Percentiles rank a stretch among this genome's conserved stretches.
Conservation (phyloP, 2,113 vertebrate genomes). For the Alethe castanea region DNA sequence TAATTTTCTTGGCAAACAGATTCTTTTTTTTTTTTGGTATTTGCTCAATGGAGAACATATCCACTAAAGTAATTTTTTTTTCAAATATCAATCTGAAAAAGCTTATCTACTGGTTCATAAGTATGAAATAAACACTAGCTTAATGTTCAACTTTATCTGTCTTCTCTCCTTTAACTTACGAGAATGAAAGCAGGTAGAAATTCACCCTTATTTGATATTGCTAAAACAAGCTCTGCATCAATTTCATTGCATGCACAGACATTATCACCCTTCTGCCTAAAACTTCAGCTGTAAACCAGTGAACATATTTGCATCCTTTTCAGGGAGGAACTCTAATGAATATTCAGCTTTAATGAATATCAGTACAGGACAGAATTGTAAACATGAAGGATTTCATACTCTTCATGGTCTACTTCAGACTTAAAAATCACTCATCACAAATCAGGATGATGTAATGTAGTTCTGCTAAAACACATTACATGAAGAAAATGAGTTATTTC, state of each 20-base stretch:
- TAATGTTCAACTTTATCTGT: neutral
- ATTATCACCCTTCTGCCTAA: neutral
- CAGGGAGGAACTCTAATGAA: neutral
- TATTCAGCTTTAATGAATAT: neutral
- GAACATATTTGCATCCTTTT: neutral
- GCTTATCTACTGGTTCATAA: neutral
- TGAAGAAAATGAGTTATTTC: neutral
- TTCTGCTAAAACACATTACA: neutral
- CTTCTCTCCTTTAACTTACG: neutral
- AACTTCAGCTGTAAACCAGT: neutral
- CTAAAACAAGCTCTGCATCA: neutral
- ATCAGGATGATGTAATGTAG: neutral
- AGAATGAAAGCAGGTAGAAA: neutral
- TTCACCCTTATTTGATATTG: neutral
- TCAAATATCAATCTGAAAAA: neutral
- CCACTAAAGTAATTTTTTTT: neutral
- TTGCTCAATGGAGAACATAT: neutral
- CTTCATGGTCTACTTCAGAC: neutral
- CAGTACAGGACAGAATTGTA: neutral
- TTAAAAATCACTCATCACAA: neutral
- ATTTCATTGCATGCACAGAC: fast-evolving
- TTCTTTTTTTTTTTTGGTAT: neutral
- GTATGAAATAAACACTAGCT: neutral
- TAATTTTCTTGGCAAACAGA: neutral
- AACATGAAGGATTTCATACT: neutral